phyloP scores from a whole-genome alignment of 2,797 vertebrate genomes.

The Hydrolagus colliei region DNA sequence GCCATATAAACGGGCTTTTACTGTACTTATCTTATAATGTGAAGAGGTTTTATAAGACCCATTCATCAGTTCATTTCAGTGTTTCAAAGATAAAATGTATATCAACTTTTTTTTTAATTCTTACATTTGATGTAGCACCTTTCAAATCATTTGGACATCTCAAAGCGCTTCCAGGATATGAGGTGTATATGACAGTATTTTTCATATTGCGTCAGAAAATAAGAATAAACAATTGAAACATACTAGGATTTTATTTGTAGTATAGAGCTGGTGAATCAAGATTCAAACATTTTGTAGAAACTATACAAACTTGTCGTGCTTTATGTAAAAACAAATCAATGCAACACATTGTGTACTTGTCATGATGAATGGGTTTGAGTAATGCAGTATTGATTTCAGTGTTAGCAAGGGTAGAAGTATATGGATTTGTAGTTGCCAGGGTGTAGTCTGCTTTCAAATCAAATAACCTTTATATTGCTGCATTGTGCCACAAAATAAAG shows the following conservation, averaged over 20 bases:
- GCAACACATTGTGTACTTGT: too few relatives aligned
- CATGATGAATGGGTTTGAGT: constrained; percentile 1
- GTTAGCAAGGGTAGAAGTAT: too few relatives aligned
- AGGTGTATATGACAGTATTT: not conserved
- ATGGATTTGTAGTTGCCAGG: not conserved
- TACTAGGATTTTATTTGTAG: not conserved
- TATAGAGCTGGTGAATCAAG: not conserved
- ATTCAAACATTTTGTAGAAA: not conserved
- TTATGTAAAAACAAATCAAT: not conserved
- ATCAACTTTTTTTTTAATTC: not conserved
- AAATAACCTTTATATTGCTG: not conserved
- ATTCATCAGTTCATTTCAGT: too few relatives aligned
- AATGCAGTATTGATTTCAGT: constrained; percentile 11
- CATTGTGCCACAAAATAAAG: not conserved
- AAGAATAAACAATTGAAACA: not conserved
- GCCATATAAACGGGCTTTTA: too few relatives aligned
- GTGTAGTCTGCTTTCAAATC: not conserved
- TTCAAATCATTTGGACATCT: not conserved
- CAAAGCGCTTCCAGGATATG: not conserved
- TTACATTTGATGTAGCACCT: not conserved
- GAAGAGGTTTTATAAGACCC: not conserved
- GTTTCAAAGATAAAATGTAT: too few relatives aligned
- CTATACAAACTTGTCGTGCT: not conserved
- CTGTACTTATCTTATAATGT: not conserved
- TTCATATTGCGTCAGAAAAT: not conserved